These are phyloP conservation scores for Holocentrus rufus DNA, from an alignment of 2,797 vertebrate species.

Conservation along the genomic window DNA sequence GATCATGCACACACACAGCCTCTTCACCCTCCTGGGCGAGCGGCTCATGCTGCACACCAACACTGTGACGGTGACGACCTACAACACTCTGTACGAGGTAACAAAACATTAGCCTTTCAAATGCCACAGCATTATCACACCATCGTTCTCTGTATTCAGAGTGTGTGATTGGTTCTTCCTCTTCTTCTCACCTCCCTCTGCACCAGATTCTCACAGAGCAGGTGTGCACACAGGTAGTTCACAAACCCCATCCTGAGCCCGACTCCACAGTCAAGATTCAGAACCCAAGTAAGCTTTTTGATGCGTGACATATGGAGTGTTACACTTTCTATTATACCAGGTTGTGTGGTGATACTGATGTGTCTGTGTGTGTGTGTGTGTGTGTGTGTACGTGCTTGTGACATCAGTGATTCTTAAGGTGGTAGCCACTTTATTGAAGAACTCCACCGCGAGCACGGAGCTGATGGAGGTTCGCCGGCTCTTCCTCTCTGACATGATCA, in stretches of 20 bases:
- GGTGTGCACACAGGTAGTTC: slow-evolving; percentile 94
- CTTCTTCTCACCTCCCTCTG: neutral
- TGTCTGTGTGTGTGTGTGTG: neutral
- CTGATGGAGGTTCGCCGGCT: slow-evolving; percentile 93
- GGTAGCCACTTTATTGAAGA: slow-evolving; percentile 90
- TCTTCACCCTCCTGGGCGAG: slow-evolving; percentile 95
- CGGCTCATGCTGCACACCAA: slow-evolving; percentile 93
- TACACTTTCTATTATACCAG: neutral
- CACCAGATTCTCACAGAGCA: slow-evolving; percentile 94
- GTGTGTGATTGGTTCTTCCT: slow-evolving; percentile 9
- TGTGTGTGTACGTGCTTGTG: slow-evolving; percentile 28
- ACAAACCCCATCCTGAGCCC: slow-evolving; percentile 94
- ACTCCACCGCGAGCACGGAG: slow-evolving; percentile 78
- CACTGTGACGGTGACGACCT: slow-evolving; percentile 92
- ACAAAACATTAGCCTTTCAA: slow-evolving; percentile 33
- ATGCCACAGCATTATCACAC: slow-evolving; percentile 2
- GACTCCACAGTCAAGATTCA: slow-evolving; percentile 96
- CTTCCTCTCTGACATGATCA: slow-evolving; percentile 98
- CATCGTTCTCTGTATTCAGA: slow-evolving; percentile 13
- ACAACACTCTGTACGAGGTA: slow-evolving; percentile 98
- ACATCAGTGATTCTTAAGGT: slow-evolving; percentile 93
- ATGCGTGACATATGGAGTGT: neutral
- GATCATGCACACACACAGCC: slow-evolving; percentile 98
- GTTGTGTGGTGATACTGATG: neutral
- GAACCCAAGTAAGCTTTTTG: slow-evolving; percentile 90